Percentiles rank a stretch among this genome's conserved stretches.
phyloP scores from a whole-genome alignment of 2,797 vertebrate genomes.

The Poeciliopsis presidionis region DNA sequence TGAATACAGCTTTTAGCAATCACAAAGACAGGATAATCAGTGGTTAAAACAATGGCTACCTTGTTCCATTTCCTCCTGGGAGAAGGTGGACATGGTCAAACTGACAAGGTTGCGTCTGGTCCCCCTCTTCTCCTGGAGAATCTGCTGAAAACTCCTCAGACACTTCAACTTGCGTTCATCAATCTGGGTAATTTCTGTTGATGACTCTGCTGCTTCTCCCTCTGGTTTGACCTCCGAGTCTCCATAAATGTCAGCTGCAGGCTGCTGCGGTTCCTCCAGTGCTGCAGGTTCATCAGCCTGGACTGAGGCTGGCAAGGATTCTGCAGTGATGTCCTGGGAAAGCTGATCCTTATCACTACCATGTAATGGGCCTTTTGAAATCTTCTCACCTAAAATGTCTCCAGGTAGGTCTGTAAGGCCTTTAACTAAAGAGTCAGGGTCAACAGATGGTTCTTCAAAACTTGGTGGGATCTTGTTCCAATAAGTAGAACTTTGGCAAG shows the following conservation, averaged over 20 bases:
- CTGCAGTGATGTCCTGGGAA: constrained; percentile 67
- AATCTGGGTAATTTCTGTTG: constrained; percentile 67
- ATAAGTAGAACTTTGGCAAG: constrained; percentile 29
- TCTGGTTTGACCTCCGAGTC: constrained; percentile 28
- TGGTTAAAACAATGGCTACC: constrained; percentile 61
- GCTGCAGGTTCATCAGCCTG: constrained; percentile 39
- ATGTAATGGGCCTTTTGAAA: constrained; percentile 19
- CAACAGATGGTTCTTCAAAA: constrained; percentile 27
- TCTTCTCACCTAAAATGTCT: constrained; percentile 10
- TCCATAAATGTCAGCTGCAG: constrained; percentile 7
- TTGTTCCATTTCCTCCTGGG: constrained; percentile 81
- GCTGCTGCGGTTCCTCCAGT: constrained; percentile 30
- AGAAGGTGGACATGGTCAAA: constrained; percentile 84
- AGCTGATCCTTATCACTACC: constrained; percentile 48
- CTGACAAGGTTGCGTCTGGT: constrained; percentile 87
- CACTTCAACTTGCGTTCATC: constrained; percentile 89
- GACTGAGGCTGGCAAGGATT: constrained; percentile 63
- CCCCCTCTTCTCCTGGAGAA: constrained; percentile 91
- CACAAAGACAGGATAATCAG: constrained; percentile 1
- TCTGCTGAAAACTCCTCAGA: constrained; percentile 92
- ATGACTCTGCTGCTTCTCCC: constrained; percentile 29
- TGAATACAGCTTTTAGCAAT: not conserved
- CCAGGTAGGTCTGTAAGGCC: constrained; percentile 35
- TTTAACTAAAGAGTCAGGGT: constrained; percentile 22
- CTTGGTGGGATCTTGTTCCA: constrained; percentile 15